Conservation (phyloP, 2,113 vertebrate species). For the Gila orcuttii region DNA sequence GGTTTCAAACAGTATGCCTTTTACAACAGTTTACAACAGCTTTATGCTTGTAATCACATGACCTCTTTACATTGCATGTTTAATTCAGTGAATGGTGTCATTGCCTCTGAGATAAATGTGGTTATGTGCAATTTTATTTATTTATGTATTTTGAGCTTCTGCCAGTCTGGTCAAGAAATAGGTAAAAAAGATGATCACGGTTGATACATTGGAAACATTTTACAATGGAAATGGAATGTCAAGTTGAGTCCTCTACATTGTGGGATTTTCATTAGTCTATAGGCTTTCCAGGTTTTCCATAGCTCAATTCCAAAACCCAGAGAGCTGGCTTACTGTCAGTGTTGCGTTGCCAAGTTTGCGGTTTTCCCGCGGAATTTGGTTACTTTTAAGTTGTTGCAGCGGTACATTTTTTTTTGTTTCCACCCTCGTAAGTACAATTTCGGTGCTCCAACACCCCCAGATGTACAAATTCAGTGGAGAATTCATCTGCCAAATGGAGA, state of each 20-base stretch:
- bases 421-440: too few relatives aligned
- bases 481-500: too few relatives aligned
- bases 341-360: too few relatives aligned
- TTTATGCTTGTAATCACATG: neutral
- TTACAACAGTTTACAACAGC: neutral
- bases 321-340: neutral
- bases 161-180: neutral
- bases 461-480: too few relatives aligned
- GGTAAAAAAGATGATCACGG: neutral
- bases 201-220: neutral
- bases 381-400: too few relatives aligned
- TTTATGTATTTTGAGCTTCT: neutral
- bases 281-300: neutral
- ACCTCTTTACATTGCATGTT: neutral
- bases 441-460: too few relatives aligned
- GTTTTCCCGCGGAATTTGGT: too few relatives aligned
- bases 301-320: neutral
- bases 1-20: neutral
- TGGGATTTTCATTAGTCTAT: neutral
- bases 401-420: fast-evolving
- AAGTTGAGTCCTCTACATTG: neutral
- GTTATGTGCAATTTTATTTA: neutral
- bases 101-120: neutral
- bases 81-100: neutral
- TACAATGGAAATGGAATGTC: neutral